Evolutionary conservation across 2,113 vertebrate species (phyloP).

Genomic region (Hyla sarda): DNA sequence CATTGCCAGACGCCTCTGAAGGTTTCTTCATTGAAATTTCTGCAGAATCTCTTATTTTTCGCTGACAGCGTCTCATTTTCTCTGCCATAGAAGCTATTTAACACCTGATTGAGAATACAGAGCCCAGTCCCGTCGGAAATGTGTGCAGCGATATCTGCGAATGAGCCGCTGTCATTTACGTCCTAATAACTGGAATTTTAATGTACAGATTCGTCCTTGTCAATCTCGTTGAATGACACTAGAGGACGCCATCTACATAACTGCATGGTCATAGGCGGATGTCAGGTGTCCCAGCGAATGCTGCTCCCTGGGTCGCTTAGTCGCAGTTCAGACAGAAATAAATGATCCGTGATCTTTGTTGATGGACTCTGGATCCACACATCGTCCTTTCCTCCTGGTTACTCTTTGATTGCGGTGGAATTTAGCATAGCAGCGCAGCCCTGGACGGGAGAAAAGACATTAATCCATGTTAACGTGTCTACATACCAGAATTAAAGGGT

Average conservation of each 20-base stretch:
- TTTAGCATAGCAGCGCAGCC: constrained; percentile 94
- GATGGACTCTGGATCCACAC: constrained; percentile 87
- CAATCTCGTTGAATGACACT: background rate
- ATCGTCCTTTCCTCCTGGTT: constrained; percentile 90
- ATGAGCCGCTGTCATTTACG: background rate
- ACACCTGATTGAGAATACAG: background rate
- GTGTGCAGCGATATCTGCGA: background rate
- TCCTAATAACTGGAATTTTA: constrained; percentile 7
- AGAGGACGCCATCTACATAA: background rate
- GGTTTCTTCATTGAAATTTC: background rate
- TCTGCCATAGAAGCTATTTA: background rate
- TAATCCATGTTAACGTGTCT: background rate
- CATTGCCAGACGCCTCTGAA: background rate
- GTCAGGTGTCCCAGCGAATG: background rate
- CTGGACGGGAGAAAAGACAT: constrained; percentile 66
- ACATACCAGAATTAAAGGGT: no score
- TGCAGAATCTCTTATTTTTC: background rate
- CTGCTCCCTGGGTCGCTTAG: constrained; percentile 64
- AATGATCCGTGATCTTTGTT: constrained; percentile 90
- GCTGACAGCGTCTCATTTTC: background rate
- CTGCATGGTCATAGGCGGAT: background rate
- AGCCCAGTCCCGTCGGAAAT: background rate
- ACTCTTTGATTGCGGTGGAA: constrained; percentile 96
- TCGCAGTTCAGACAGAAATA: constrained; percentile 87
- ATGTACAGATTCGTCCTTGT: constrained; percentile 11